Evolutionary conservation across 1,140 invertebrate genomes (phyloP), one percentile per base, ranked within the genome.

Genomic region (Mylabris phalerata): DNA sequence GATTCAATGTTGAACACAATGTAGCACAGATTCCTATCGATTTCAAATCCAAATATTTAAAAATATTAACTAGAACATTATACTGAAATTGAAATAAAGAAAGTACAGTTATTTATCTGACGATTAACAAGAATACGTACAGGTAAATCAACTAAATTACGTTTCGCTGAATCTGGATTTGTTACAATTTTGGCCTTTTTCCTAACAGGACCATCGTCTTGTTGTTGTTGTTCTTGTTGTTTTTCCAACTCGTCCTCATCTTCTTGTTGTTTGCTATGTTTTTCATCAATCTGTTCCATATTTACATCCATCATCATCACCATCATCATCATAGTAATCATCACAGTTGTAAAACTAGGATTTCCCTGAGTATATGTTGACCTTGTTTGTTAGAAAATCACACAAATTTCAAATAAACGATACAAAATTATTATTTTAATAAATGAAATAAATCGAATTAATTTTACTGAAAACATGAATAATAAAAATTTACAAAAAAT

Each of bases 1-100:
- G 61, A 50, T 65, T 44, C 19, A 67, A 62, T 32, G 61, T 65
- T 55, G 57, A 57, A 50, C 65, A 67, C 40, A 67, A 51, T 26
- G 51, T 61, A 10, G 63, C 63, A 65, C 65, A 67, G 26, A 57
- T 46, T 24, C 45, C 46, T 6, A 67, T 58, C 0, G 61, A 61
- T 59, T 65, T 58, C 39, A 67, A 59, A 51, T 67, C 65, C 43
- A 67, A 61, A 52, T 65, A 59, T 48, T 60, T 57, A 50, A 67
- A 67, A 42, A 67, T 63, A 42, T 55, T 57, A 50, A 65, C 41
- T 47, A 67, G 43, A 45, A 65, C 48, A 55, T 55, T 38, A 52
- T 65, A 57, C 65, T 67, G 39, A 52, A 64, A 63, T 43, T 7
- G 7, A 32, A 32, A 32, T 32, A 4, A 32, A 3, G 0, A 32